phyloP scores from a whole-genome alignment of 1,140 invertebrate species.

The Grapholita molesta region DNA sequence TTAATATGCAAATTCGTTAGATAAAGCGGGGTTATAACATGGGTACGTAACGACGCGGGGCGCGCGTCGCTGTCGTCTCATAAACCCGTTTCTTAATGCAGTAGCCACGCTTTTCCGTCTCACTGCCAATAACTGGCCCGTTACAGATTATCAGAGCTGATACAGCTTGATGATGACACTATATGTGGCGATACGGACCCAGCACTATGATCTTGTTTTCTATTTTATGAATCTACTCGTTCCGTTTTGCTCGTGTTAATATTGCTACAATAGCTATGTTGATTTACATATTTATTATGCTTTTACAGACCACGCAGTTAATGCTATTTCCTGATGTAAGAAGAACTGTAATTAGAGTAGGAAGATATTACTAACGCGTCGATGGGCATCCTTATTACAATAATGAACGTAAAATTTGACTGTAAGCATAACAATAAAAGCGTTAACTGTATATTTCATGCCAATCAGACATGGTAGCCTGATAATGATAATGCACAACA shows the following conservation, averaged over 20 bases:
- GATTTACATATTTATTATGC: neutral
- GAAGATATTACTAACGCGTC: neutral
- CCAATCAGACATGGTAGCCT: neutral
- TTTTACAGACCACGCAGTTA: neutral
- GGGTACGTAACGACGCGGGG: slow-evolving; percentile 9
- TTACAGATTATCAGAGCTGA: neutral
- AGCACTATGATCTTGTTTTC: slow-evolving; percentile 2
- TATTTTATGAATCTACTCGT: neutral
- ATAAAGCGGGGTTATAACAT: slow-evolving; percentile 42
- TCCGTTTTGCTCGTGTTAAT: neutral
- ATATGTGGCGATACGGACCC: neutral
- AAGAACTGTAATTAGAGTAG: neutral
- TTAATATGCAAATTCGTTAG: slow-evolving; percentile 54
- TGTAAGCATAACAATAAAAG: neutral
- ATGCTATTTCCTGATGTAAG: neutral
- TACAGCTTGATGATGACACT: neutral
- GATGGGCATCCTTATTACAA: neutral
- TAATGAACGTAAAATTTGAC: neutral
- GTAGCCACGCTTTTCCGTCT: slow-evolving; percentile 21
- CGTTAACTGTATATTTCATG: neutral
- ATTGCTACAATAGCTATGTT: neutral
- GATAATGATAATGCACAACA: neutral
- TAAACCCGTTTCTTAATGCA: slow-evolving; percentile 43
- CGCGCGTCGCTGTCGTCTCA: neutral
- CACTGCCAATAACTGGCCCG: slow-evolving; percentile 25